Evolutionary conservation across 2,888 invertebrate species (phyloP).

Genomic region (Stenchaetothrips biformis): DNA sequence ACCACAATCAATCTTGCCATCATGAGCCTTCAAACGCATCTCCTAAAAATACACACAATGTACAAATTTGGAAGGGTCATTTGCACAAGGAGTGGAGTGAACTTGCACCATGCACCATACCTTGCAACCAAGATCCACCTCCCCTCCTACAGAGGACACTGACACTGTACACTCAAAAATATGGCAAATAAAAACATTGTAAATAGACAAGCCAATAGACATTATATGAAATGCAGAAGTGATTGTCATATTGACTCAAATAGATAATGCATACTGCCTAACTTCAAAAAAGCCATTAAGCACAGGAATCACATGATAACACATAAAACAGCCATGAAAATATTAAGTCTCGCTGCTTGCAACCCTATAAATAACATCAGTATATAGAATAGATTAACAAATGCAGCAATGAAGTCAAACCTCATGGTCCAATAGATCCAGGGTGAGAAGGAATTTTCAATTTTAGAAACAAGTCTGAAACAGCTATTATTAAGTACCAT

Average conservation of each 20-base stretch:
- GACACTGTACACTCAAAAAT: not conserved
- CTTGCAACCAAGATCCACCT: not conserved
- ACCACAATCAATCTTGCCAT: too few relatives aligned
- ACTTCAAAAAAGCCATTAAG: not conserved
- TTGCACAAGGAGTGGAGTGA: too few relatives aligned
- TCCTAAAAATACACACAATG: too few relatives aligned
- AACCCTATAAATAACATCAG: not conserved
- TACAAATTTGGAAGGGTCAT: too few relatives aligned
- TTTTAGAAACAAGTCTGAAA: too few relatives aligned
- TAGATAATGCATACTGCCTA: not conserved
- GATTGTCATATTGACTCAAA: too few relatives aligned
- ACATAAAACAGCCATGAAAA: constrained; percentile 1
- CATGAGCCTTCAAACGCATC: too few relatives aligned
- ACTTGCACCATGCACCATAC: too few relatives aligned
- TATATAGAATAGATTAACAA: not conserved
- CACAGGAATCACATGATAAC: constrained; percentile 3
- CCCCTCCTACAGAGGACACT: not conserved
- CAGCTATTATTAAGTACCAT: constrained; percentile 2
- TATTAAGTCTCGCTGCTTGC: not conserved
- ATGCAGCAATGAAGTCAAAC: not conserved
- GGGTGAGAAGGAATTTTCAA: not conserved
- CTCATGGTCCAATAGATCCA: not conserved
- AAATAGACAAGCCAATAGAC: too few relatives aligned
- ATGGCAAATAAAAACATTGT: not conserved
- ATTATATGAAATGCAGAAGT: too few relatives aligned